phyloP scores from a whole-genome alignment of 2,113 vertebrate genomes.

The Seriola aureovittata region DNA sequence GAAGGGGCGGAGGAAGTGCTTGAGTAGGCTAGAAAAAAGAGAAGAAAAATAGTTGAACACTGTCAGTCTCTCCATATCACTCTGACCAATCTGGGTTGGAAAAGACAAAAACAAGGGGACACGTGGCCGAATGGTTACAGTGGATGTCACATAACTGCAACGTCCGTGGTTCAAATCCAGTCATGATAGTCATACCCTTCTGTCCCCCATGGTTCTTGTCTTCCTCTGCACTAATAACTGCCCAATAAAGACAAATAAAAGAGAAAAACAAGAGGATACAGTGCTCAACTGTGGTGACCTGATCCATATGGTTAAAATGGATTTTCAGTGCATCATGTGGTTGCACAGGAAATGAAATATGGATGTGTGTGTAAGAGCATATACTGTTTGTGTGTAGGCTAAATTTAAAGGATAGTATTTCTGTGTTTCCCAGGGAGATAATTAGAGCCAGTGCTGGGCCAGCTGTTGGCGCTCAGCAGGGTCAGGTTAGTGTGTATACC shows the following conservation, averaged over 20 bases:
- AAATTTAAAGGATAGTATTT: slow-evolving; percentile 27
- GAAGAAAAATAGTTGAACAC: slow-evolving; percentile 31
- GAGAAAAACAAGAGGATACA: neutral
- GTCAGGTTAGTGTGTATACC: slow-evolving; percentile 2
- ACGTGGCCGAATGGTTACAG: no score
- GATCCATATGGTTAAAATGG: slow-evolving; percentile 25
- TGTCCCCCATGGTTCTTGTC: no score
- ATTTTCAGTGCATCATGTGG: slow-evolving; percentile 38
- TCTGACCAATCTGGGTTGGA: slow-evolving; percentile 3
- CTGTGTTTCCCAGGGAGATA: slow-evolving; percentile 22
- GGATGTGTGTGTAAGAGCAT: slow-evolving; percentile 29
- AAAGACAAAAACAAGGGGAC: slow-evolving; percentile 10
- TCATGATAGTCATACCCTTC: no score
- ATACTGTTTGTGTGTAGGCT: slow-evolving; percentile 2
- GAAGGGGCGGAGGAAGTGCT: slow-evolving; percentile 6
- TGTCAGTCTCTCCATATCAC: neutral
- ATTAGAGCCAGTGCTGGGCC: slow-evolving; percentile 25
- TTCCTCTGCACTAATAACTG: no score
- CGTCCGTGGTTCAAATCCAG: no score
- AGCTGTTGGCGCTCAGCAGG: slow-evolving; percentile 37
- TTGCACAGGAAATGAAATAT: slow-evolving; percentile 42
- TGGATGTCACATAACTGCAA: no score
- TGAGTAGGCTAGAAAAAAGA: slow-evolving; percentile 4
- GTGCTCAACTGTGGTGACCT: slow-evolving; percentile 4
- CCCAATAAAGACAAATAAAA: no score